Evolutionary conservation across 2,113 vertebrate genomes (phyloP), one percentile per base, ranked within the genome.

Genomic region (Spermophilus dauricus): DNA sequence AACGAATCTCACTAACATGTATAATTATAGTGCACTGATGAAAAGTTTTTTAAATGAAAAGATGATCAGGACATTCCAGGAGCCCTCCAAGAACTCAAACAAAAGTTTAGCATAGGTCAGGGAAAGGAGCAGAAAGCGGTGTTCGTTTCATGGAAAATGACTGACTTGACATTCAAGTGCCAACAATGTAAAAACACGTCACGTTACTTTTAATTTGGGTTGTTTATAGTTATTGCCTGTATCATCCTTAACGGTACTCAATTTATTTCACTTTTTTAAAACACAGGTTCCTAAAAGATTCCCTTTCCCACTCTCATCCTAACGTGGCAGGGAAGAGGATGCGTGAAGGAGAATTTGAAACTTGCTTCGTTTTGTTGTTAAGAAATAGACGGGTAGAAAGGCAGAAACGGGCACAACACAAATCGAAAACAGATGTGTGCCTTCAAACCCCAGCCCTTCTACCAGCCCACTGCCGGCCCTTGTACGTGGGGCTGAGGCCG

Each of bases 131-230:
- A 16, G 20, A 6, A 17, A 28, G 22, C 5, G 5, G 3, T 28
- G 14, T 93, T 80, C 61, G 53, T 83, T 93, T 96, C 76, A 92
- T 10, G 26, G 65, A 92, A 89, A 94, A 92, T 39, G 85, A 18
- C 4, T 8, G 16, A 30, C 8, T 58, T 91, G 53, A 91, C 93
- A 95, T 80, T 84, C 78, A 94, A 92, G 81, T 81, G 76, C 39
- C 70, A 86, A 96, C 88, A 85, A 88, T 18, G 1, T 82, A 70
- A 94, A 89, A 94, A 69, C 0, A 34, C 89, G 81, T 90, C n/a
- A 63, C 51, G 70, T 90, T 63, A 76, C 24, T 69, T 94, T 95
- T 95, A 94, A 91, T 94, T 96, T 77, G 20, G n/a, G 24, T 73
- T 75, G 92, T 34, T 92, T 94, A 90, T 73, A 30, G 37, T 56